Conservation (phyloP, 2,888 invertebrate genomes). For the Thereva nobilitata region DNA sequence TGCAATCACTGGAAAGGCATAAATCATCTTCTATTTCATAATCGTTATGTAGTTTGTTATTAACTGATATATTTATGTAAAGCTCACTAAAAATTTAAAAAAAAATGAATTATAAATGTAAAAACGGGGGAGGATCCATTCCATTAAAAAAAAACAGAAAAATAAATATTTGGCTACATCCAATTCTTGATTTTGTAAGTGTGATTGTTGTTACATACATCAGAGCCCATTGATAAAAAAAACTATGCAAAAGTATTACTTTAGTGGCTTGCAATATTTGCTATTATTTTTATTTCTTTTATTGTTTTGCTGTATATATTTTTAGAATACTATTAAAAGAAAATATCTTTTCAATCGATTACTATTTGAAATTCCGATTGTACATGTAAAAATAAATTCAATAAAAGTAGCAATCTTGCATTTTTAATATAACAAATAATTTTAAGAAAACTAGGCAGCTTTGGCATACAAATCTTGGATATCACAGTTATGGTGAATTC, state of each 20-base stretch:
- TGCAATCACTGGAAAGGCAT: slow-evolving; percentile 56
- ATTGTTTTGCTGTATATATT: slow-evolving; percentile 31
- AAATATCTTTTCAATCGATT: too few relatives aligned
- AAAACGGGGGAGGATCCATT: too few relatives aligned
- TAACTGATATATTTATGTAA: slow-evolving; percentile 2
- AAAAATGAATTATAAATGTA: neutral
- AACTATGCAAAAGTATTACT: slow-evolving; percentile 19
- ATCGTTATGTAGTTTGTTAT: slow-evolving; percentile 14
- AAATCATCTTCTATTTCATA: slow-evolving; percentile 39
- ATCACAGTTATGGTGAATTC: too few relatives aligned
- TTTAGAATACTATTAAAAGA: neutral
- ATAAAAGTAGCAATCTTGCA: slow-evolving; percentile 5
- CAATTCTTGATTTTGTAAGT: too few relatives aligned
- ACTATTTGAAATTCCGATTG: too few relatives aligned
- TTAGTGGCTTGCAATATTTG: slow-evolving; percentile 3
- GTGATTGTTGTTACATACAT: neutral
- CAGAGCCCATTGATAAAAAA: neutral
- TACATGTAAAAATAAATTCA: slow-evolving; percentile 10
- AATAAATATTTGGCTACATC: too few relatives aligned
- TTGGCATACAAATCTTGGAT: too few relatives aligned
- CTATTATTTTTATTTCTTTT: slow-evolving; percentile 29
- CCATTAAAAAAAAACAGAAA: too few relatives aligned
- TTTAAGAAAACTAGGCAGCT: neutral
- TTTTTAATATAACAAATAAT: neutral
- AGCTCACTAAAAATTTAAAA: slow-evolving; percentile 23